Evolutionary conservation across 2,797 vertebrate genomes (phyloP), one percentile per base, ranked within the genome.

Genomic region (Oreochromis mossambicus): DNA sequence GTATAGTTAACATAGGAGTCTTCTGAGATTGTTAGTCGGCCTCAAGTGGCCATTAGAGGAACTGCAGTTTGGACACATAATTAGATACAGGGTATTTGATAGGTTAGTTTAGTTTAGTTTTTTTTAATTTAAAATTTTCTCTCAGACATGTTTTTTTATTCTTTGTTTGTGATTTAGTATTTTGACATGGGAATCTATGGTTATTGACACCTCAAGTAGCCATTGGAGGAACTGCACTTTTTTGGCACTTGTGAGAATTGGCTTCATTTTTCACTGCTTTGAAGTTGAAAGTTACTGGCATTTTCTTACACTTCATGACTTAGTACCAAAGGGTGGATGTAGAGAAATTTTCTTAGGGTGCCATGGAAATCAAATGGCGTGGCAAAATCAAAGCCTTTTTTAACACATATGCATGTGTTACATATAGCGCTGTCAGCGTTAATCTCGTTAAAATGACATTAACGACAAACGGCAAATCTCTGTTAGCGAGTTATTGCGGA

Each of bases 1-100:
- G 56, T 34, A 0, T 61, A n/a, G 58, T n/a, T 61, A 61, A 36
- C 58, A n/a, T 61, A n/a, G 32, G 58, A 4, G 6, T 61, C 58
- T 61, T 61, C 4, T 17, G 6, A 5, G 17, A 36, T 61, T 36
- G 58, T 0, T 61, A 61, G 0, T 61, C 6, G 10, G 0, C 32
- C 58, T 61, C 32, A n/a, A n/a, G 5, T 61, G 32, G 58, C 10
- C 10, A 61, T 36, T 36, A 61, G 32, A 61, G 58, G 6, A 61
- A 61, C 58, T 61, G 58, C 58, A 61, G 32, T 61, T 61, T 61
- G 58, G 4, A 61, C 58, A 36, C 32, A 61, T 61, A 11, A 34
- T 61, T 61, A 34, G 56, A 61, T 34, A 34, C 56, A 2, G 5
- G 56, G 29, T 34, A 61, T 34, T 61, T 61, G 56, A 61, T 61